Base-by-base conservation (phyloP, 2,113 vertebrate genomes). In the Picathartes gymnocephalus region DNA sequence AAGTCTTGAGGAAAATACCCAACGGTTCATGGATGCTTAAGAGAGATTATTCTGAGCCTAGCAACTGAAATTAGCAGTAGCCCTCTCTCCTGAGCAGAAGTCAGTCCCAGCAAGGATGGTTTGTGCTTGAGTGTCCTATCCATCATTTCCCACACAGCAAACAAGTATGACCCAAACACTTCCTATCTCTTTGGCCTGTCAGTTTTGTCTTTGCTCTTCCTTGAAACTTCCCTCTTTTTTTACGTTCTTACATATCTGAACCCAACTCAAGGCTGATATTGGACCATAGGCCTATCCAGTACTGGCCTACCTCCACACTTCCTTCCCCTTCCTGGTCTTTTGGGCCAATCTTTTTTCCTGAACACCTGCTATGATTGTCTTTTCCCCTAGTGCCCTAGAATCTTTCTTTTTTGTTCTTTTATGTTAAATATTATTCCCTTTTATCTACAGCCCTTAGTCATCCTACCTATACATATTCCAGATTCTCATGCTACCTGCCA, bases 241-340 rank as follows among this genome's bases (percentile, higher is more conserved):
- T 18, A 42, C 23, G 21, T 90, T 44, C 40, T 82, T 23, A 23
- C 15, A 7, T 53, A 30, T 50, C 62, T 76, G 30, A 57, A 13
- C 7, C 15, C 21, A 66, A 0, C 13, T 60, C 25, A 74, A 86
- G 23, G 14, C 27, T 50, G 4, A 42, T 74, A 11, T 40, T 14
- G 37, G 33, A 21, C 31, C 61, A 31, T 0, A 50, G 14, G 15
- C 2, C 0, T 11, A 24, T 11, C 30, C 24, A 58, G 3, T 15
- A 81, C 33, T 70, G 23, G 81, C 53, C 15, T 30, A 54, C 2
- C 3, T 33, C 4, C 1, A 8, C 24, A 24, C 7, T 30, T 64
- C 30, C 50, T 62, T 84, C 10, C 8, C 2, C 8, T 80, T 81
- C 7, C 11, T 21, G 6, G 2, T 37, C 22, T 57, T 45, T 45